Base-by-base conservation (phyloP, 2,113 vertebrate genomes). In the Ptyas mucosa region DNA sequence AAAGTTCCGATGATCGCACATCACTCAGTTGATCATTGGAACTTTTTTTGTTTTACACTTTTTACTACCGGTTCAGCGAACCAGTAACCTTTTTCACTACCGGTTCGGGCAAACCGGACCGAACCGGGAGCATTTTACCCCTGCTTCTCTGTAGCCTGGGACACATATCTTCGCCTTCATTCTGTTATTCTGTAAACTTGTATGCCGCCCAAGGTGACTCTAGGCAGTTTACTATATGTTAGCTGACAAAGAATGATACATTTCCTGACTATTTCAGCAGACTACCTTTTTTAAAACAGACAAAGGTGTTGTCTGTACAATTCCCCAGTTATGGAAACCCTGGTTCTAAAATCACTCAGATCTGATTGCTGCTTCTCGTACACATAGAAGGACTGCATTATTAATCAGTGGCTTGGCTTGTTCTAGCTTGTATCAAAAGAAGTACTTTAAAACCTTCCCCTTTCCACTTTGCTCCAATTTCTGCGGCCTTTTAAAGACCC, bases 361-460 rank as follows among this genome's bases (percentile, higher is more conserved):
- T 91, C 87, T 89, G n/a, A 95, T 61, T 18, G 18, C 51, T 85
- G 86, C n/a, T 54, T 94, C 87, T 24, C 90, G 91, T 69, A 55
- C 49, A 34, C 87, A 87, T 49, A 9, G 57, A 8, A 0, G n/a
- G 51, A 23, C 46, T 89, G 21, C 29, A 93, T 12, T 34, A 88
- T 93, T 92, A 87, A 90, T 81, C 75, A 81, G 75, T 52, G 20
- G 58, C 85, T 15, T 12, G 1, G 8, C 88, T 89, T 58, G 53
- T 90, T 92, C 89, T 12, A 89, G 92, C 94, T 88, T 23, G 1
- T 46, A 85, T 55, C 75, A 75, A 90, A 89, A 88, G 92, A 86
- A 46, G 69, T 3, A 20, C 7, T 3, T 85, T 21, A 8, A 52
- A 39, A 1, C 39, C 57, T 88, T 89, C 55, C 26, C 1, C 7